A percentile compares a stretch with the other conserved stretches of the same genome.
These are phyloP conservation scores for Arnoldichthys spilopterus DNA, from an alignment of 2,797 vertebrate species.

Conservation along the genomic window DNA sequence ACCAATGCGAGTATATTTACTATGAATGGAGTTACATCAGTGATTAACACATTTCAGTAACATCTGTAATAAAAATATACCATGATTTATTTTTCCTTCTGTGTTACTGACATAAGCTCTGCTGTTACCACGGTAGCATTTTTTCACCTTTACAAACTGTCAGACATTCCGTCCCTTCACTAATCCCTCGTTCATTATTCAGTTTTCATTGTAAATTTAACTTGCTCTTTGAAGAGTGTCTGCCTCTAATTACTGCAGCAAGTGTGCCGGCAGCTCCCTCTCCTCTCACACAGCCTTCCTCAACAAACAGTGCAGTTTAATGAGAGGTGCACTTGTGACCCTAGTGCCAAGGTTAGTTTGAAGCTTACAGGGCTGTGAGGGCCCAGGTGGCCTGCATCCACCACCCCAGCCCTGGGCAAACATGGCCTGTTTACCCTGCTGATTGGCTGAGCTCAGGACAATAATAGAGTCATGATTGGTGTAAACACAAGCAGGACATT, in stretches of 20 bases:
- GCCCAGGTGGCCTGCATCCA: slow-evolving; percentile 70
- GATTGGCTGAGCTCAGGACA: slow-evolving; percentile 70
- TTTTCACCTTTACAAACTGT: neutral
- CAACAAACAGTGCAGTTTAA: slow-evolving; percentile 74
- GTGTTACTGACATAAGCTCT: too few species aligned
- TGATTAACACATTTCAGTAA: too few species aligned
- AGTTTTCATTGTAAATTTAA: slow-evolving; percentile 14
- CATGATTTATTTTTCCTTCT: neutral
- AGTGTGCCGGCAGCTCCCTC: slow-evolving; percentile 19
- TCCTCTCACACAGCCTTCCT: slow-evolving; percentile 54
- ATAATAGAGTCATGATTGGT: slow-evolving; percentile 59
- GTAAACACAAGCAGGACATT: slow-evolving; percentile 73
- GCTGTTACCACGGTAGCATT: neutral
- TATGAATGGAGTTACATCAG: too few species aligned
- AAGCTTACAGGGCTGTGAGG: slow-evolving; percentile 64
- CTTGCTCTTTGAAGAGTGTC: slow-evolving; percentile 33
- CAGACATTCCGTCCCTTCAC: neutral
- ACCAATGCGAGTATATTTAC: too few species aligned
- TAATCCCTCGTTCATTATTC: neutral
- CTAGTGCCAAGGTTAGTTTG: slow-evolving; percentile 75
- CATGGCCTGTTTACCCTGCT: slow-evolving; percentile 75
- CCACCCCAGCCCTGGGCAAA: slow-evolving; percentile 67
- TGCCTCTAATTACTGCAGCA: slow-evolving; percentile 34
- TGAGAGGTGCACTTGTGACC: slow-evolving; percentile 78
- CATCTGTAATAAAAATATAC: too few species aligned